Percentiles rank a stretch among this genome's conserved stretches.
Evolutionary conservation across 2,113 vertebrate genomes (phyloP).

Genomic region (Xenotilapia longispinis): DNA sequence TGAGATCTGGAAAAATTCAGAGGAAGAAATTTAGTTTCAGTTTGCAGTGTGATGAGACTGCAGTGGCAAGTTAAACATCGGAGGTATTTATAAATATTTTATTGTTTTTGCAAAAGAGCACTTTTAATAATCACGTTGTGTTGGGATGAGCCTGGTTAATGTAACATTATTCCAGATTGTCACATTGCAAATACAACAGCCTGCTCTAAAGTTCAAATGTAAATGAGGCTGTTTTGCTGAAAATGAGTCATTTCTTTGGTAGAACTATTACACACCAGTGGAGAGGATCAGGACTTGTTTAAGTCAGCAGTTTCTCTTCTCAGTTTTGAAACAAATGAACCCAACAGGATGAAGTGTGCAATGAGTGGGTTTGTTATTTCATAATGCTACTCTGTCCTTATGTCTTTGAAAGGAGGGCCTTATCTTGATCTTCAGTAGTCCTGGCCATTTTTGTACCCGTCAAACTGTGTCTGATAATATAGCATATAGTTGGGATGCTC

Average conservation of each 20-base stretch:
- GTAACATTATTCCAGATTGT: rapidly evolving
- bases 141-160: neutral
- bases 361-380: neutral
- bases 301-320: conserved; percentile 19
- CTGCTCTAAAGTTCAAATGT: neutral
- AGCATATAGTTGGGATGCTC: neutral
- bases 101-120: neutral
- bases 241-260: neutral
- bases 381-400: neutral
- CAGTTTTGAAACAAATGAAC: neutral
- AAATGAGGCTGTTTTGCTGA: neutral
- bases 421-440: neutral
- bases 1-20: neutral
- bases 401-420: neutral
- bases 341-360: neutral
- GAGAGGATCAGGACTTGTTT: neutral
- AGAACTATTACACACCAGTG: neutral
- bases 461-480: neutral
- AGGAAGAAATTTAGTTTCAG: neutral
- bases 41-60: neutral
- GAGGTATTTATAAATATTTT: neutral
- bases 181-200: neutral
- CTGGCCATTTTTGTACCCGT: neutral
- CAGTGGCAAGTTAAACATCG: neutral
- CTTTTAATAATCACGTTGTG: neutral